phyloP scores from a whole-genome alignment of 2,113 vertebrate species.

The Merops nubicus region DNA sequence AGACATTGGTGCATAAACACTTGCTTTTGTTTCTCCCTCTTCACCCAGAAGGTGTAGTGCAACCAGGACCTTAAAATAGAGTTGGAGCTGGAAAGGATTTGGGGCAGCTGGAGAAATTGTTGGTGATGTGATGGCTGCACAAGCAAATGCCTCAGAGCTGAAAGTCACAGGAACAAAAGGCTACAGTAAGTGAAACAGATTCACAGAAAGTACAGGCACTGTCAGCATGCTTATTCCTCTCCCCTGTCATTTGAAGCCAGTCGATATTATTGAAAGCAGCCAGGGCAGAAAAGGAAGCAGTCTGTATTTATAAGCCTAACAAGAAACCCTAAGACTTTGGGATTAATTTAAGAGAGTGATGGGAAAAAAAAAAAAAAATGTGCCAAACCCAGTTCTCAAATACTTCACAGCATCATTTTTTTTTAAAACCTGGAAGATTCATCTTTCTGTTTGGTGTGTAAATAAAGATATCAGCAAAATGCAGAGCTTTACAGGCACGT shows the following conservation, averaged over 20 bases:
- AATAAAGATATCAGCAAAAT: conserved; percentile 48
- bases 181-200: background rate
- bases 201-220: background rate
- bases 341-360: background rate
- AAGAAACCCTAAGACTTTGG: background rate
- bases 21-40: background rate
- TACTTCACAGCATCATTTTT: background rate
- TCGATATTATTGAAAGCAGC: background rate
- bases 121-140: background rate
- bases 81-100: background rate
- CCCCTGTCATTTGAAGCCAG: background rate
- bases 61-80: conserved; percentile 5
- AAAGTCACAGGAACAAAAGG: background rate
- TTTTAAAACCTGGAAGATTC: conserved; percentile 4
- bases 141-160: background rate
- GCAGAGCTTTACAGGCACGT: background rate
- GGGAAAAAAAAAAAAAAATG: background rate
- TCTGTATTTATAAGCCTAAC: conserved; percentile 4
- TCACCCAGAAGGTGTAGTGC: background rate
- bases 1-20: background rate
- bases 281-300: conserved; percentile 5
- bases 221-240: conserved; percentile 4
- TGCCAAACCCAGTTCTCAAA: background rate
- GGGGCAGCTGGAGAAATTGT: conserved; percentile 16
- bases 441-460: background rate